Conservation (phyloP, 2,113 vertebrate species). For the Porphyrio hochstetteri region DNA sequence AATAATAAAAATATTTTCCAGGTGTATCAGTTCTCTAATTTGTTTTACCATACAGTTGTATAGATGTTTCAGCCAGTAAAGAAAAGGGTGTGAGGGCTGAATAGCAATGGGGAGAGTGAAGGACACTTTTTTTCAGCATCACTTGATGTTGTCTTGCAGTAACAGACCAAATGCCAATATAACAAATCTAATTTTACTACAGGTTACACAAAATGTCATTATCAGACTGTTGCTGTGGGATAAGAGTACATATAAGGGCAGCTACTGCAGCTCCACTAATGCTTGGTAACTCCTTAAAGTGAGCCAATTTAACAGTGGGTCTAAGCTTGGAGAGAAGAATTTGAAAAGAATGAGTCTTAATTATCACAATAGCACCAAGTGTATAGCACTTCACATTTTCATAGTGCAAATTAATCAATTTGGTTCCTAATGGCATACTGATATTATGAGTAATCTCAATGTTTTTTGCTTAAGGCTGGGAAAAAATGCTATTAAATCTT, state of each 20-base stretch:
- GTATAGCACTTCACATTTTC: background rate
- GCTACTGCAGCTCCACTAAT: background rate
- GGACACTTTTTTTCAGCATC: background rate
- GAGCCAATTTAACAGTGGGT: background rate
- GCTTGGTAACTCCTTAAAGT: background rate
- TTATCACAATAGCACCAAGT: background rate
- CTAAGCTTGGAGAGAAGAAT: background rate
- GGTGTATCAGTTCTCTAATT: background rate
- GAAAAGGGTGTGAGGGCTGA: background rate
- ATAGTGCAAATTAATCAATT: constrained; percentile 9
- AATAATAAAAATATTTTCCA: background rate
- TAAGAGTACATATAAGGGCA: background rate
- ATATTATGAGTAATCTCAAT: background rate
- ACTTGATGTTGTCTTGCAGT: background rate
- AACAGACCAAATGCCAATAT: background rate
- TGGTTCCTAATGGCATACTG: background rate
- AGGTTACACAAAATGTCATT: background rate
- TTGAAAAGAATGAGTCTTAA: constrained; percentile 2
- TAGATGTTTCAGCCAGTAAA: background rate
- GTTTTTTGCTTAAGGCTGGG: background rate
- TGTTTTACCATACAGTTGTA: background rate
- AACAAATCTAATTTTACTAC: background rate
- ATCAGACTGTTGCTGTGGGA: background rate
- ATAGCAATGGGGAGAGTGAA: background rate
- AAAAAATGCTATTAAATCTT: background rate